Evolutionary conservation across 1,140 invertebrate species (phyloP), one percentile per base, ranked within the genome.

Genomic region (Leptinotarsa texana): DNA sequence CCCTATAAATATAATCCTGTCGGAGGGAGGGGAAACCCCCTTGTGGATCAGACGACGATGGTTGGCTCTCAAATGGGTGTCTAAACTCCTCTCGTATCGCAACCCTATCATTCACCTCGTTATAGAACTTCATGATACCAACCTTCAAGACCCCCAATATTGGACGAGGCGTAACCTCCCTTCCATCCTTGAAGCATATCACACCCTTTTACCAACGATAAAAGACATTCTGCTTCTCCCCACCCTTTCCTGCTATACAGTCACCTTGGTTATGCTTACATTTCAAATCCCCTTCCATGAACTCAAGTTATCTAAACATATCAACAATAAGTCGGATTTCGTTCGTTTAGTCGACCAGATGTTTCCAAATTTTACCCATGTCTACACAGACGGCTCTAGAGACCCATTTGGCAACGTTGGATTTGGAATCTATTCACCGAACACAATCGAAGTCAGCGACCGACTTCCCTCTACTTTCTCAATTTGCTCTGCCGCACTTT

Each of bases 1-100:
- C 2, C 74, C 77, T 13, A 78, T 48, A 11, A 76, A 76, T 68
- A 63, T 66, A 2, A 27, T 78, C 6, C 62, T 79, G 11, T 13
- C 77, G 0, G 77, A 79, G 67, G 47, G 67, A 18, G 72, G 51
- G 17, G 73, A 72, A 61, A 33, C 71, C 3, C 27, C 27, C 48
- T 57, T 76, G 6, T 61, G 71, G 51, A 33, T 72, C 4, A 69
- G 75, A 61, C 61, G 69, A 47, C 33, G 47, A 73, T 47, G 33
- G 42, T 21, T 77, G n/a, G 33, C 73, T 8, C 72, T 51, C 4
- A 72, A 74, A 74, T 74, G 68, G 63, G 1, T 77, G 1, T 24
- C 65, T 21, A 73, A 69, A 73, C 49, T 67, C 62, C 57, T 22
- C 27, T 18, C 63, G 15, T 66, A 21, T 22, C n/a, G 22, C 17